phyloP scores from a whole-genome alignment of 2,888 invertebrate species.

The Ectemnius lituratus region DNA sequence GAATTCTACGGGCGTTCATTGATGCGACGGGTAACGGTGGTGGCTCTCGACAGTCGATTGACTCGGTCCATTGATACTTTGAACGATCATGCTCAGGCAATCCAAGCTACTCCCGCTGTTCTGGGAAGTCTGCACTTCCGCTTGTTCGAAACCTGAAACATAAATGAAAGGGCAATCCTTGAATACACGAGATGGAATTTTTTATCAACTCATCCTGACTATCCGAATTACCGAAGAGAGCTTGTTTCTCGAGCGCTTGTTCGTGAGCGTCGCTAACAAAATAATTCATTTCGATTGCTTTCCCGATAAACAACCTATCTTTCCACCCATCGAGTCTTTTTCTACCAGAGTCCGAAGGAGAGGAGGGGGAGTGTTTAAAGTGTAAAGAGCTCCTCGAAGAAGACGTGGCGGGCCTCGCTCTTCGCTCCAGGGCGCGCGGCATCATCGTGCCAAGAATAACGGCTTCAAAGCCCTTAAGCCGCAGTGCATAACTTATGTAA shows the following conservation, averaged over 20 bases:
- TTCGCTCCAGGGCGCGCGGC: constrained; percentile 19
- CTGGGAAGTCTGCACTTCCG: constrained; percentile 63
- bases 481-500: constrained; percentile 47
- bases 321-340: neutral
- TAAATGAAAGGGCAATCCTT: constrained; percentile 12
- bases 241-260: constrained; percentile 5
- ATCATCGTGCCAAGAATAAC: constrained; percentile 45
- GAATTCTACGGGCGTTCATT: constrained; percentile 47
- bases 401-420: constrained; percentile 11
- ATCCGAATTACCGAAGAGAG: neutral
- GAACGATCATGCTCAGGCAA: constrained; percentile 85
- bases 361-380: constrained; percentile 1
- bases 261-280: neutral
- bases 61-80: constrained; percentile 81
- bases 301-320: neutral
- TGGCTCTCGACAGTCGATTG: constrained; percentile 56
- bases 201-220: constrained; percentile 15
- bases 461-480: constrained; percentile 45
- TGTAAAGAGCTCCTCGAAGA: constrained; percentile 2
- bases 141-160: constrained; percentile 70
- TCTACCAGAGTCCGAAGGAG: constrained; percentile 16
- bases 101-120: constrained; percentile 82
- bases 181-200: neutral
- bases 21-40: constrained; percentile 63
- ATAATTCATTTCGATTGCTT: constrained; percentile 6